Evolutionary conservation across 2,113 vertebrate species (phyloP).

Genomic region (Prietella phreatophila): DNA sequence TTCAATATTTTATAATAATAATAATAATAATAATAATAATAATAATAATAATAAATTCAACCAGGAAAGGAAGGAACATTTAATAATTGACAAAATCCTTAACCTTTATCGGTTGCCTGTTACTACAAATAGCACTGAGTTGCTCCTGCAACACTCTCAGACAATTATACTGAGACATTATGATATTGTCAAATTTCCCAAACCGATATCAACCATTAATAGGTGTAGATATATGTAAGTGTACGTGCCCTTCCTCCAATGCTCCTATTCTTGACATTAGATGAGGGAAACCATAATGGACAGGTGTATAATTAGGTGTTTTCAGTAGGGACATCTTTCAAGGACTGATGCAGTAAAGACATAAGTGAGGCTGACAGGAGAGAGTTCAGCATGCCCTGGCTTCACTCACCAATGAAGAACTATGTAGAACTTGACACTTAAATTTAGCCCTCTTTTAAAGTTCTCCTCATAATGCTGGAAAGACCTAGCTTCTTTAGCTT

Average conservation of each 20-base stretch:
- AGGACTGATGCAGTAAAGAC: slow-evolving; percentile 53
- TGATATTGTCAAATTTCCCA: background rate
- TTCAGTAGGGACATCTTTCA: slow-evolving; percentile 61
- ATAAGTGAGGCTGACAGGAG: slow-evolving; percentile 51
- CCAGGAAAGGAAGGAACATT: no score
- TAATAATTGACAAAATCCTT: background rate
- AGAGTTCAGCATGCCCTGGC: slow-evolving; percentile 19
- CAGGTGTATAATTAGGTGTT: slow-evolving; percentile 68
- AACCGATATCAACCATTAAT: background rate
- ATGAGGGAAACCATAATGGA: slow-evolving; percentile 66
- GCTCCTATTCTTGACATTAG: slow-evolving; percentile 76
- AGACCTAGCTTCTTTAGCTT: background rate
- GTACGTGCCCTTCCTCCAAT: slow-evolving; percentile 44
- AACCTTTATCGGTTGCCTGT: background rate
- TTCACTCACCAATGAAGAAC: background rate
- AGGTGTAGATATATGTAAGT: slow-evolving; percentile 11
- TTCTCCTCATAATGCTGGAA: background rate
- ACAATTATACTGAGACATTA: background rate
- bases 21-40: no score
- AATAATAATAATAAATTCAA: no score
- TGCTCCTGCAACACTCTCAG: background rate
- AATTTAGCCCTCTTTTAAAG: slow-evolving; percentile 11
- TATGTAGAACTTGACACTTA: slow-evolving; percentile 15
- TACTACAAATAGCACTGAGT: background rate
- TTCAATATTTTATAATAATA: no score